Base-by-base conservation (phyloP, 2,888 invertebrate genomes). In the Campoletis raptor region DNA sequence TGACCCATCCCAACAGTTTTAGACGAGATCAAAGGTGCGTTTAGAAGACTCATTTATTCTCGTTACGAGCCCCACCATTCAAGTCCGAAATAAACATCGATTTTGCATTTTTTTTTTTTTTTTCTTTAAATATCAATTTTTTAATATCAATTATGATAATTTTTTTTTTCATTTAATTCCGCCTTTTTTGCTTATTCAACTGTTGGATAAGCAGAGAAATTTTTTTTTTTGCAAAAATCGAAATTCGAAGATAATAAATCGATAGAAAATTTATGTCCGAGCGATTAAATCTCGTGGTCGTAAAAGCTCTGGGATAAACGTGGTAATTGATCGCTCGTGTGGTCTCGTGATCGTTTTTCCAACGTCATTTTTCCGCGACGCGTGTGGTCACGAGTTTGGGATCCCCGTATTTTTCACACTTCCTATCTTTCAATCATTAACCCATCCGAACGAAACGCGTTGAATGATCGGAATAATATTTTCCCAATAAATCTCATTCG, bases 1-100 rank as follows among this genome's bases (percentile, higher is more conserved):
- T 88, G 90, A 89, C 88, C 90, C 89, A 88, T 90, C 90, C 85
- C 82, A 89, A 91, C 89, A 85, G 74, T 90, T 91, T 91, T 90
- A 88, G 89, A 90, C 87, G 82, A 82, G 87, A 83, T 90, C 89
- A 88, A 87, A 91, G 90, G 84, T 81, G 81, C 83, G 76, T 57
- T 57, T 40, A 36, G 37, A 52, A 52, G 48, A 67, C 67, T 77
- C 64, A 79, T 76, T 18, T 42, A 57, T 66, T 64, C 67, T 83
- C 82, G 83, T 88, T 84, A 81, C 81, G 83, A 42, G 40, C 54
- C 6, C 24, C 61, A 24, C 10, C 54, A 24, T 57, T 61, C 5
- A 6, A 24, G 15, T 12, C 6, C 21, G 42, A 69, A 57, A 57
- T 57, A 24, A 57, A 24, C 2, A 24, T 21, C 4, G 21, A 12